phyloP scores from a whole-genome alignment of 2,113 vertebrate species.

The Notothenia coriiceps region DNA sequence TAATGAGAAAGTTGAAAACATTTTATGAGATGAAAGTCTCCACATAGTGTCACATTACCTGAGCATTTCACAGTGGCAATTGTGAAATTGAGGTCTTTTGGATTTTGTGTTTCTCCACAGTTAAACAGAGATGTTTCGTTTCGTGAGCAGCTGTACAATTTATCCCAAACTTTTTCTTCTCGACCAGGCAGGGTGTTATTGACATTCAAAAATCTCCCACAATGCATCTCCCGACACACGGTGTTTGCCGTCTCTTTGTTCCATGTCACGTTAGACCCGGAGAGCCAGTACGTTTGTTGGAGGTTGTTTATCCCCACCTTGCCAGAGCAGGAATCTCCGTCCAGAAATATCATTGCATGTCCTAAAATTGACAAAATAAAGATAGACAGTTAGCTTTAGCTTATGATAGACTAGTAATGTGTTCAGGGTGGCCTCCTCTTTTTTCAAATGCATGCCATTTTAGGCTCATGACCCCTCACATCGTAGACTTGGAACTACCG shows the following conservation, averaged over 20 bases:
- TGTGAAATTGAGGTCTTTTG: neutral
- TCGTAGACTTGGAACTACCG: too few relatives aligned
- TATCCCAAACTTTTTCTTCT: rapidly evolving
- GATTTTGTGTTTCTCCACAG: rapidly evolving
- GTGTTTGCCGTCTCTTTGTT: neutral
- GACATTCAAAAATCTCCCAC: neutral
- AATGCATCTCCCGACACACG: slow-evolving; percentile 62
- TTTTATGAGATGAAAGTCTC: neutral
- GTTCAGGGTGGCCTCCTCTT: too few relatives aligned
- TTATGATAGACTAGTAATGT: too few relatives aligned
- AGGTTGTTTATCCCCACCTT: slow-evolving; percentile 10
- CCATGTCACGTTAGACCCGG: slow-evolving; percentile 25
- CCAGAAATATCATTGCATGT: slow-evolving; percentile 47
- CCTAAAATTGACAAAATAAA: slow-evolving; percentile 44
- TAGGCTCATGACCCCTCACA: too few relatives aligned
- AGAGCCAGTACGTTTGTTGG: neutral
- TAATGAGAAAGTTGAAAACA: too few relatives aligned
- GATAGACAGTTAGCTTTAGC: neutral
- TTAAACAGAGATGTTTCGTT: slow-evolving; percentile 30
- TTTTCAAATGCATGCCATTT: too few relatives aligned
- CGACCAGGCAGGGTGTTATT: rapidly evolving
- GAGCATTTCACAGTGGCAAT: slow-evolving; percentile 54
- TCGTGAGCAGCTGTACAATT: slow-evolving; percentile 26
- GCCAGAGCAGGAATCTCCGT: slow-evolving; percentile 60
- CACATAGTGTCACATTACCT: slow-evolving; percentile 58